Conservation (phyloP, 2,888 invertebrate species). For the Drosophila flavopinicola region DNA sequence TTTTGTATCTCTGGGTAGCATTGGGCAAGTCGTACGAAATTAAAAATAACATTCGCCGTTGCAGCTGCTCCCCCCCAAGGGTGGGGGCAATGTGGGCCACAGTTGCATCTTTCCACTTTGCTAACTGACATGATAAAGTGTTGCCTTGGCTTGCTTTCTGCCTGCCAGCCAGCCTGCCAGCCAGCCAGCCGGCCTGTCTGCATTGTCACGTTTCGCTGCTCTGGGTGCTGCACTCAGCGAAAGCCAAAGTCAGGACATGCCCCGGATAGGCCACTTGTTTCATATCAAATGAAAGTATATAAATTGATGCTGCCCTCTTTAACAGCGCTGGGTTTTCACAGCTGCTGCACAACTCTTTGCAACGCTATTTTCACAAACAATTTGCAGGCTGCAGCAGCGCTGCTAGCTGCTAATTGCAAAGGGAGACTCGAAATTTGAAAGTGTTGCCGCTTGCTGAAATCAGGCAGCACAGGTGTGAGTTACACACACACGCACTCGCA, state of each 20-base stretch:
- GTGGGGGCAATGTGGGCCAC: neutral
- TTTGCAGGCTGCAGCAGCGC: constrained; percentile 49
- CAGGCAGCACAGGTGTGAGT: constrained; percentile 35
- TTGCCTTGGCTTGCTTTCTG: constrained; percentile 66
- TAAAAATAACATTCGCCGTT: constrained; percentile 57
- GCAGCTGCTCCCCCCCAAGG: constrained; percentile 6
- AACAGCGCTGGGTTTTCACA: constrained; percentile 30
- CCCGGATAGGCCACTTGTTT: constrained; percentile 62
- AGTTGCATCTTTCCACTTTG: constrained; percentile 57
- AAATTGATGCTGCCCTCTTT: constrained; percentile 53
- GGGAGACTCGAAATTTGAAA: constrained; percentile 44
- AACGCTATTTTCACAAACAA: constrained; percentile 66
- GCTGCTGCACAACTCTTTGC: constrained; percentile 42
- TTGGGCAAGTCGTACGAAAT: constrained; percentile 49
- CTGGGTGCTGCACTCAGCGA: constrained; percentile 47
- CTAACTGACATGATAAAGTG: constrained; percentile 77
- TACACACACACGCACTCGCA: constrained; percentile 20
- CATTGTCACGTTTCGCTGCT: constrained; percentile 72
- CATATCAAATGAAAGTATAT: constrained; percentile 74
- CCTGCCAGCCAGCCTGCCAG: constrained; percentile 9
- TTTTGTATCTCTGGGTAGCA: constrained; percentile 13
- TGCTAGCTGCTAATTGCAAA: constrained; percentile 73
- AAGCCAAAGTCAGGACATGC: constrained; percentile 21
- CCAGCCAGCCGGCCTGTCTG: constrained; percentile 21
- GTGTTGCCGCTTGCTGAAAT: constrained; percentile 33